Percentiles rank a stretch among this genome's conserved stretches.
These are phyloP conservation scores for Aleiodes leptofemur DNA, from an alignment of 2,888 invertebrate species.

Conservation along the genomic window DNA sequence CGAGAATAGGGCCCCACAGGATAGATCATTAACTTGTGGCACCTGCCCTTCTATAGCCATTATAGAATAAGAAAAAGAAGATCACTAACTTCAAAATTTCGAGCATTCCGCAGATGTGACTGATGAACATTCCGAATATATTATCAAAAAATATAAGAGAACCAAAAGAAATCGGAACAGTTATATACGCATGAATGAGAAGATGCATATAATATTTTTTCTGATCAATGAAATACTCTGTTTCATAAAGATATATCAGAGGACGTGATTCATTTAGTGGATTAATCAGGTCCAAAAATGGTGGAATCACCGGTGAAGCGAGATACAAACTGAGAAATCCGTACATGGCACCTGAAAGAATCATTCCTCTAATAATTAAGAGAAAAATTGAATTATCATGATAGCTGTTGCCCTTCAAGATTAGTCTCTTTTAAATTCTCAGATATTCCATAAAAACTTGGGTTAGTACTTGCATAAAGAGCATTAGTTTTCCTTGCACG, in stretches of 20 bases:
- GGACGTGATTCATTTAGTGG: conserved; percentile 51
- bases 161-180: conserved; percentile 44
- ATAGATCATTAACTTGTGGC: too few species aligned
- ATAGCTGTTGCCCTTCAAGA: neutral
- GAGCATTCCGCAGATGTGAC: conserved; percentile 55
- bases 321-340: conserved; percentile 9
- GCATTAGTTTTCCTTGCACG: neutral
- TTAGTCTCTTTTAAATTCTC: too few species aligned
- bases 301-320: conserved; percentile 44
- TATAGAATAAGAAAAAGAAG: too few species aligned
- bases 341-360: neutral
- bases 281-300: conserved; percentile 44
- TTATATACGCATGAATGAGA: conserved; percentile 49
- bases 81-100: conserved; percentile 35
- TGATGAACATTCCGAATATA: conserved; percentile 40
- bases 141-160: conserved; percentile 50
- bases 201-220: conserved; percentile 47
- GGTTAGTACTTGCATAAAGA: conserved; percentile 5
- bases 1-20: too few species aligned
- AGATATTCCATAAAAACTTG: too few species aligned
- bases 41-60: too few species aligned
- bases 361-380: neutral
- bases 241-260: conserved; percentile 48
- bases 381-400: neutral
- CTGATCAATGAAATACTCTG: conserved; percentile 29